Evolutionary conservation across 2,113 vertebrate genomes (phyloP).

Genomic region (Picathartes gymnocephalus): DNA sequence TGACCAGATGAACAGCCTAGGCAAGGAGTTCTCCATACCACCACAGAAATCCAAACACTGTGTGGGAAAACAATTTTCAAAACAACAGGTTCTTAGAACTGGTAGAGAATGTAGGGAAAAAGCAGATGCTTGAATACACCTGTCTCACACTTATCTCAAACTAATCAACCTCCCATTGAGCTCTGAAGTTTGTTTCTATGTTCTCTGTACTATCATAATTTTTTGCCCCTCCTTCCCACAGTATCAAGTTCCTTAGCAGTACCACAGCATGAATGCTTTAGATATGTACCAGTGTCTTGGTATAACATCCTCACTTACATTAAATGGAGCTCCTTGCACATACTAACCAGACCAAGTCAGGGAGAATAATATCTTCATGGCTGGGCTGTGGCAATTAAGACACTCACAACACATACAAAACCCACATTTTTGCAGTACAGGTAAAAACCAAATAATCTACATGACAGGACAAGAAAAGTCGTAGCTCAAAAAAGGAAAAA

Average conservation of each 20-base stretch:
- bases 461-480: background rate
- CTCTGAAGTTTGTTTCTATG: background rate
- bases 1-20: background rate
- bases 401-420: background rate
- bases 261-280: background rate
- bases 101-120: background rate
- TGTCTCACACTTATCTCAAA: background rate
- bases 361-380: background rate
- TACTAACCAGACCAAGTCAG: background rate
- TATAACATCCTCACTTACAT: background rate
- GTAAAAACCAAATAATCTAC: background rate
- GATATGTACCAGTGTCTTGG: background rate
- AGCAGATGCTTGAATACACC: background rate
- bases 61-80: background rate
- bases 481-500: background rate
- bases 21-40: background rate
- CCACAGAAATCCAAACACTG: background rate
- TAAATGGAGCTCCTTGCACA: background rate
- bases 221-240: rapidly evolving
- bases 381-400: background rate
- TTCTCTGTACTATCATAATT: background rate
- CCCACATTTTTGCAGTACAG: background rate
- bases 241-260: background rate
- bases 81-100: background rate
- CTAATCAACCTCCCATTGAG: background rate